Base-by-base conservation (phyloP, 2,888 invertebrate genomes). In the Chrysolina haemoptera region DNA sequence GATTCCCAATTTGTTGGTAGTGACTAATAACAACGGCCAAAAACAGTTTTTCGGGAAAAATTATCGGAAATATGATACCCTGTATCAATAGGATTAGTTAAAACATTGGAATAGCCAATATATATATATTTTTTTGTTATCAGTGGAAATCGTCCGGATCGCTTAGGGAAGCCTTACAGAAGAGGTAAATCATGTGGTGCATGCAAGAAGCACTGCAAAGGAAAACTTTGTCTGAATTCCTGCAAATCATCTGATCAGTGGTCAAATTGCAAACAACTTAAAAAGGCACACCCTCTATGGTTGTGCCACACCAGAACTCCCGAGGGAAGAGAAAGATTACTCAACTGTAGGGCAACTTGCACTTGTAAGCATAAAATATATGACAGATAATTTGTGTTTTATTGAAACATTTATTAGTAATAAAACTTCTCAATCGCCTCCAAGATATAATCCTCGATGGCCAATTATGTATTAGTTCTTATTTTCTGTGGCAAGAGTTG, bases 331-430 rank as follows among this genome's bases (percentile, higher is more conserved):
- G 88, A 91, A 66, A 85, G 91, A 71, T 85, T 90, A 63, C 83
- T 86, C 41, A 89, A 89, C 81, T 95, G 95, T 85, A 91, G 91
- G 75, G 95, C 95, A 0, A 95, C 95, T 5, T 95, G 95, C 85
- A 87, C 88, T 66, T 95, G 95, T 85, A 89, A 89, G 65, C 88
- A 88, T 79, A 91, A 91, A 86, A 91, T 92, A 82, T 85, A 87
- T 77, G 87, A 88, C 75, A 84, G 80, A 83, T 59, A 64, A 65
- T n/a, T 14, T 10, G 14, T 53, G 53, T 53, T 53, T 53, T 9
- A 53, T 53, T 53, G 8, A 11, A 53, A 18, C 53, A 35, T 35
- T 35, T 6, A 6, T 35, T 4, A 35, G 8, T 35, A 35, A 35
- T 8, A 35, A 35, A 35, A 35, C 8, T 35, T 6, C 4, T 6